Conservation (phyloP, 1,140 invertebrate genomes). For the Cotesia vestalis region DNA sequence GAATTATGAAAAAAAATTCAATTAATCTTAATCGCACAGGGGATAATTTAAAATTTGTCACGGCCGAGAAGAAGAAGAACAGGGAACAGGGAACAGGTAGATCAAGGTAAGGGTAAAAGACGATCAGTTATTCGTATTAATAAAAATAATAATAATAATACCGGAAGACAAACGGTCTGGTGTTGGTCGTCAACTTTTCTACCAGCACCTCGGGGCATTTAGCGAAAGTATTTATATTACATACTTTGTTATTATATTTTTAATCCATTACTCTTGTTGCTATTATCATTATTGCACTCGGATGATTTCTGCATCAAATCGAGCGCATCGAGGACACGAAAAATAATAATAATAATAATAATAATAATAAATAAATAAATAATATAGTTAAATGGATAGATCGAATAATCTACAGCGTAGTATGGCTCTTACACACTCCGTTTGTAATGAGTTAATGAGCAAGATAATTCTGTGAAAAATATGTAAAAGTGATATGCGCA, state of each 20-base stretch:
- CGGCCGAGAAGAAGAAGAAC: slow-evolving; percentile 44
- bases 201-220: slow-evolving; percentile 6
- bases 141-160: background rate
- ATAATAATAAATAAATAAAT: background rate
- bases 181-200: slow-evolving; percentile 2
- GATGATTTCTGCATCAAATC: slow-evolving; percentile 34
- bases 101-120: slow-evolving; percentile 20
- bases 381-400: background rate
- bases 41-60: slow-evolving; percentile 56
- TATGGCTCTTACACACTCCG: background rate
- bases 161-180: no score
- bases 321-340: slow-evolving; percentile 36
- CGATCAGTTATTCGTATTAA: background rate
- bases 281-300: no score
- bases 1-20: slow-evolving; percentile 46
- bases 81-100: slow-evolving; percentile 2
- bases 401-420: no score
- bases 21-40: slow-evolving; percentile 55
- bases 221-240: slow-evolving; percentile 9
- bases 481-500: slow-evolving; percentile 1
- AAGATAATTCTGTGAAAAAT: slow-evolving; percentile 10
- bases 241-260: slow-evolving; percentile 10
- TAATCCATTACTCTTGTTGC: slow-evolving; percentile 3
- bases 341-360: slow-evolving; percentile 11
- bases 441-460: slow-evolving; percentile 8